Conservation (phyloP, 2,113 vertebrate genomes). For the Phrynosoma platyrhinos region DNA sequence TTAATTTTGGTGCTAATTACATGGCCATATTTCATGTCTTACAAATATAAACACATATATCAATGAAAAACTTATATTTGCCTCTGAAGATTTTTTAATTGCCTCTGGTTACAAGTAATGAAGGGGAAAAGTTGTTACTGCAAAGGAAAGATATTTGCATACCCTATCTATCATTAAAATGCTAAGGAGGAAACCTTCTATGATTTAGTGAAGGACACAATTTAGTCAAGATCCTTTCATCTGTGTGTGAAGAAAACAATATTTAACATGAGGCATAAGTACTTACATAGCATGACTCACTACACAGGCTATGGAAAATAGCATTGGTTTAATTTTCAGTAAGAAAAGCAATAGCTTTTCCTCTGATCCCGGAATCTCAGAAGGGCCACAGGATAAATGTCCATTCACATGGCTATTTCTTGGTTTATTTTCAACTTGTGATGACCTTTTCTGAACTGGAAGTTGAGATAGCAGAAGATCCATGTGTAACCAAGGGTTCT, state of each 20-base stretch:
- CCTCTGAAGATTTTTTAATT: conserved; percentile 73
- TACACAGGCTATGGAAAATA: background rate
- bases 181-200: conserved; percentile 71
- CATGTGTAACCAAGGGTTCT: background rate
- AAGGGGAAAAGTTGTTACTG: conserved; percentile 71
- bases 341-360: background rate
- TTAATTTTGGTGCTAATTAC: conserved; percentile 76
- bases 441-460: background rate
- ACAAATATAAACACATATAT: conserved; percentile 77
- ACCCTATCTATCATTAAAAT: conserved; percentile 64
- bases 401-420: background rate
- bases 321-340: background rate
- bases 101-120: conserved; percentile 73
- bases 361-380: background rate
- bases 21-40: conserved; percentile 74
- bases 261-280: conserved; percentile 48
- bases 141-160: conserved; percentile 72
- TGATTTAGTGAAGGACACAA: conserved; percentile 66
- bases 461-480: background rate
- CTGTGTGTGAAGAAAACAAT: conserved; percentile 59
- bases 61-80: conserved; percentile 76
- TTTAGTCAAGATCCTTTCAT: conserved; percentile 72
- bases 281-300: background rate
- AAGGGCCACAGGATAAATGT: background rate
- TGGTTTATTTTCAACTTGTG: background rate